Evolutionary conservation across 2,888 invertebrate species (phyloP), one percentile per base, ranked within the genome.

Genomic region (Plebejus melissa): DNA sequence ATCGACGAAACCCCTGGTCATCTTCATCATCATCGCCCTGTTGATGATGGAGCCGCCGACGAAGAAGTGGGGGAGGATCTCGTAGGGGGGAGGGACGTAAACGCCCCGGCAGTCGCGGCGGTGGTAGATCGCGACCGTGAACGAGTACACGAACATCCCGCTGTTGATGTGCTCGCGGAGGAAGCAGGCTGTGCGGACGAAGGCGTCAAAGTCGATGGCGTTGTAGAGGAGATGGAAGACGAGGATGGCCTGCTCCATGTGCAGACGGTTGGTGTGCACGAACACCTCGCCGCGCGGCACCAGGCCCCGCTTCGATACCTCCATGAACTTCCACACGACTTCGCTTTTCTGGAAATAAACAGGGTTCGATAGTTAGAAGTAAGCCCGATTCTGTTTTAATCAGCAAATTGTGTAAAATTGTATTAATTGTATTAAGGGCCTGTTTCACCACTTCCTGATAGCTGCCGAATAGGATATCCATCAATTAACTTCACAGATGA

Each of bases 41-140:
- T 95, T 94, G 80, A 97, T 95, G 81, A 96, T 94, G 82, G 96
- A 95, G 81, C 95, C 90, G 88, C 96, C 95, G 85, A 96, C 95
- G 94, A 96, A 97, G 89, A 95, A 95, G 86, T 96, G 95, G 2
- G 97, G 97, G 88, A 95, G 95, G 86, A 97, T 94, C 88, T 97
- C 97, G 84, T 97, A 97, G 71, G 95, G 94, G 38, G 96, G 94
- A 46, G 97, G 97, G 36, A 97, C 86, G 70, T 94, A 91, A 79
- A 97, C 90, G 74, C 96, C 96, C 77, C 94, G 90, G 86, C 95
- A 95, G 83, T 97, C 96, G 6, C 87, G 84, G 74, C 96, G 94
- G 85, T 96, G 96, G 85, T 96, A 94, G 74, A 96, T 92, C 77
- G 96, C 96, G 77, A 95, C 93, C 74, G 95, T 95, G 79, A 96